Evolutionary conservation across 2,888 invertebrate genomes (phyloP).

Genomic region (Melieria omissa): DNA sequence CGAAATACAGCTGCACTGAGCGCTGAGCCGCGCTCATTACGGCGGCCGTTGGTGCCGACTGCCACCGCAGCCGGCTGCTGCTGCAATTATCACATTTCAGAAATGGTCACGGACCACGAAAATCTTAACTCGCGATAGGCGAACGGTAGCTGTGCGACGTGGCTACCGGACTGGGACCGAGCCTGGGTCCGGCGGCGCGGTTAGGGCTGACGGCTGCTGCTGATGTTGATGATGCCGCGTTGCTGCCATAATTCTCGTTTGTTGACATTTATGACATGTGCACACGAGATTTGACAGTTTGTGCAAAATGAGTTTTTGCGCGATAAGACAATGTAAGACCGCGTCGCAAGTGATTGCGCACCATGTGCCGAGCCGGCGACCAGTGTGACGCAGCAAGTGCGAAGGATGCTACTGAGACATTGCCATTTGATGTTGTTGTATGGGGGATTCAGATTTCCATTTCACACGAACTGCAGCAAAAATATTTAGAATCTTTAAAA

Average conservation of each 20-base stretch:
- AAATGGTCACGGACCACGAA: slow-evolving; percentile 63
- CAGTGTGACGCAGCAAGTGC: no score
- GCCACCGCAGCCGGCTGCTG: no score
- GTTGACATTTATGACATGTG: slow-evolving; percentile 62
- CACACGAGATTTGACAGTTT: slow-evolving; percentile 52
- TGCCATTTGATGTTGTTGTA: no score
- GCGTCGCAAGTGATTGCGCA: slow-evolving; percentile 26
- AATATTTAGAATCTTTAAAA: no score
- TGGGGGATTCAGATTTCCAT: no score
- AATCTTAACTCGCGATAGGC: slow-evolving; percentile 49
- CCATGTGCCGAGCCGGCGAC: no score
- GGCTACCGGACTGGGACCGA: no score
- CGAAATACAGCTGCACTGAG: background rate
- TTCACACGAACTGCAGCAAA: no score
- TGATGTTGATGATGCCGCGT: slow-evolving; percentile 25
- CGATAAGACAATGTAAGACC: slow-evolving; percentile 48
- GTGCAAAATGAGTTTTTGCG: slow-evolving; percentile 21
- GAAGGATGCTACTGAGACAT: no score
- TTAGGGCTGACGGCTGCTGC: background rate
- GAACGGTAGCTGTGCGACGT: background rate
- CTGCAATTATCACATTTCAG: slow-evolving; percentile 61
- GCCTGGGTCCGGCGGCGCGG: no score
- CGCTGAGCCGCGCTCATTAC: slow-evolving; percentile 5
- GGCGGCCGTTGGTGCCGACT: background rate
- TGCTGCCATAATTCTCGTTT: slow-evolving; percentile 57